A percentile compares a stretch with the other conserved stretches of the same genome.
phyloP scores from a whole-genome alignment of 2,888 invertebrate genomes.

The Tipula vernalis region DNA sequence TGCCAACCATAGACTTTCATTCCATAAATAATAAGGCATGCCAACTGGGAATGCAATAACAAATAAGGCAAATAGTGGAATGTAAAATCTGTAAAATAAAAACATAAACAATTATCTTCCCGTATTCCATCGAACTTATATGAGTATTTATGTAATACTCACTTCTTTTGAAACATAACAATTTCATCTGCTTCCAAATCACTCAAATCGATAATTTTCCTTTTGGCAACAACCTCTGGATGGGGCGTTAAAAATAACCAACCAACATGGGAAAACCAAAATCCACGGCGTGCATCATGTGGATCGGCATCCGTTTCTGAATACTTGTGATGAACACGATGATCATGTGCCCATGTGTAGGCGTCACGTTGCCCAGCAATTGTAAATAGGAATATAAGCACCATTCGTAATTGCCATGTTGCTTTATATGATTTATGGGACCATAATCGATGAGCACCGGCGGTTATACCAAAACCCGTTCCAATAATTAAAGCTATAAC shows the following conservation, averaged over 20 bases:
- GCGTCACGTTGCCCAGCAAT: constrained; percentile 74
- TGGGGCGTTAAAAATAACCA: constrained; percentile 82
- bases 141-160: background rate
- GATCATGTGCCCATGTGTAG: constrained; percentile 77
- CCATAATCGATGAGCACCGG: constrained; percentile 71
- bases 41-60: constrained; percentile 55
- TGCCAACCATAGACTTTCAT: constrained; percentile 61
- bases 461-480: constrained; percentile 74
- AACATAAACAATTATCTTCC: constrained; percentile 19
- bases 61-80: constrained; percentile 57
- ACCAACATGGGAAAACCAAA: constrained; percentile 85
- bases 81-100: constrained; percentile 42
- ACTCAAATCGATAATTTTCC: constrained; percentile 51
- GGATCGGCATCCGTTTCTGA: constrained; percentile 72
- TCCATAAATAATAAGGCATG: constrained; percentile 74
- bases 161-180: constrained; percentile 56
- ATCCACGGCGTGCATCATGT: constrained; percentile 65
- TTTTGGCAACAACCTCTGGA: constrained; percentile 57
- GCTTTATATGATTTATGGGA: constrained; percentile 69
- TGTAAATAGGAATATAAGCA: constrained; percentile 60
- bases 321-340: constrained; percentile 81
- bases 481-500: constrained; percentile 48
- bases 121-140: too few species aligned
- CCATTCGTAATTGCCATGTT: constrained; percentile 50
- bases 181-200: constrained; percentile 62